A percentile compares a stretch with the other conserved stretches of the same genome.
Conservation (phyloP, 2,113 vertebrate genomes). For the Camarhynchus parvulus region DNA sequence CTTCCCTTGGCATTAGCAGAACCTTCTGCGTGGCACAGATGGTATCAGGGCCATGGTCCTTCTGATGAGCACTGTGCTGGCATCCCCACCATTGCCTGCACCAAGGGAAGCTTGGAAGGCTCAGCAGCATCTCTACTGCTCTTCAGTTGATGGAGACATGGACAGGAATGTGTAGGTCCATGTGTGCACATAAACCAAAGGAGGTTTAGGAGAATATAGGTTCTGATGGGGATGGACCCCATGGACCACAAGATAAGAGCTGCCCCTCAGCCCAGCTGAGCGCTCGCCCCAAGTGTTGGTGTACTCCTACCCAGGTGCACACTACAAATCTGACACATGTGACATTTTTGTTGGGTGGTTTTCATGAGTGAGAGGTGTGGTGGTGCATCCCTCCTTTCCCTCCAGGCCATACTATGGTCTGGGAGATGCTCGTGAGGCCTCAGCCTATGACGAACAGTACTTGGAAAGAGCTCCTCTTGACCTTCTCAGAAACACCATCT, state of each 20-base stretch:
- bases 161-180: rapidly evolving
- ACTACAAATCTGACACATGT: background rate
- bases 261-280: background rate
- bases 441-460: rapidly evolving
- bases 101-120: background rate
- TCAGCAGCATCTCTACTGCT: background rate
- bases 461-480: background rate
- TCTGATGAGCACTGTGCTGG: background rate
- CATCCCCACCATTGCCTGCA: background rate
- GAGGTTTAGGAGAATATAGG: background rate
- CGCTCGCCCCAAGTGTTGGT: background rate
- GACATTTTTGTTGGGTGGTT: background rate
- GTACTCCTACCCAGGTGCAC: background rate
- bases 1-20: background rate
- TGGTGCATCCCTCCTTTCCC: background rate
- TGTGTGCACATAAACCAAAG: background rate
- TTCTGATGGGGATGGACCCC: background rate
- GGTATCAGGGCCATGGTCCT: background rate
- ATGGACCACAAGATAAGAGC: background rate
- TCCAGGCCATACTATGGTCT: background rate
- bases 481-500: background rate
- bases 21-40: background rate
- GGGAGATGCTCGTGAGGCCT: background rate
- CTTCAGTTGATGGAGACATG: background rate
- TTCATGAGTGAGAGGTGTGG: background rate